Evolutionary conservation across 2,797 vertebrate species (phyloP).

Genomic region (Bovichtus variegatus): DNA sequence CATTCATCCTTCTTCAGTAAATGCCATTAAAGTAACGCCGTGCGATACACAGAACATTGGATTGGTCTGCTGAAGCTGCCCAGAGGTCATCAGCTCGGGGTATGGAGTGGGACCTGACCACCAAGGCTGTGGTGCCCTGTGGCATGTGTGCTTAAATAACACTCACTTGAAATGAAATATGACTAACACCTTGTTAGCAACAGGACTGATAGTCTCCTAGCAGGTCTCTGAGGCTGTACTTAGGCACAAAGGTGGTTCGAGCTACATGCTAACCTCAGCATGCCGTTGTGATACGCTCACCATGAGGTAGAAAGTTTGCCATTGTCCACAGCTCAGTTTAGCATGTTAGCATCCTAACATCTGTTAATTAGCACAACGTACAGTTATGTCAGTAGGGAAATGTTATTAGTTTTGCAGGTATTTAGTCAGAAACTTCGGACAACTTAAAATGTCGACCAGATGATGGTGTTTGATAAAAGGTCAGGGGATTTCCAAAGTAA

Average conservation of each 20-base stretch:
- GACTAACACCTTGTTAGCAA: constrained; percentile 38
- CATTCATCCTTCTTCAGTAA: constrained; percentile 47
- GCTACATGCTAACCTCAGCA: not conserved
- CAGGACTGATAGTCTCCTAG: not conserved
- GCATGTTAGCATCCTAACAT: not conserved
- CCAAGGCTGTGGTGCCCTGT: not conserved
- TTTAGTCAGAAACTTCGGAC: not conserved
- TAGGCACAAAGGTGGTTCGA: not conserved
- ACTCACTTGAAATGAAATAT: not conserved
- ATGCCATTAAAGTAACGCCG: constrained; percentile 35
- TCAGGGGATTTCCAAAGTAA: not conserved
- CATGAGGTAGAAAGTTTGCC: not conserved
- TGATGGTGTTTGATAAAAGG: not conserved
- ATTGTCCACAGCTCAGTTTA: not conserved
- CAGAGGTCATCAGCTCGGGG: constrained; percentile 15
- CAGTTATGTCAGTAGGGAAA: not conserved
- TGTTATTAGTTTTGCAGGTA: not conserved
- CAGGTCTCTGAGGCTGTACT: not conserved
- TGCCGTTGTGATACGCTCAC: not conserved
- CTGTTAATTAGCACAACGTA: not conserved
- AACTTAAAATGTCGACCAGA: not conserved
- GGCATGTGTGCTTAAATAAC: constrained; percentile 11
- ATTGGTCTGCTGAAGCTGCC: constrained; percentile 14
- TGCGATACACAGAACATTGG: constrained; percentile 3
- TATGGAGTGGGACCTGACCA: constrained; percentile 1